Evolutionary conservation across 37 sponge, comb jelly and placozoan genomes (phyloP), one percentile per base, ranked within the genome.

Genomic region (Amphimedon queenslandica): DNA sequence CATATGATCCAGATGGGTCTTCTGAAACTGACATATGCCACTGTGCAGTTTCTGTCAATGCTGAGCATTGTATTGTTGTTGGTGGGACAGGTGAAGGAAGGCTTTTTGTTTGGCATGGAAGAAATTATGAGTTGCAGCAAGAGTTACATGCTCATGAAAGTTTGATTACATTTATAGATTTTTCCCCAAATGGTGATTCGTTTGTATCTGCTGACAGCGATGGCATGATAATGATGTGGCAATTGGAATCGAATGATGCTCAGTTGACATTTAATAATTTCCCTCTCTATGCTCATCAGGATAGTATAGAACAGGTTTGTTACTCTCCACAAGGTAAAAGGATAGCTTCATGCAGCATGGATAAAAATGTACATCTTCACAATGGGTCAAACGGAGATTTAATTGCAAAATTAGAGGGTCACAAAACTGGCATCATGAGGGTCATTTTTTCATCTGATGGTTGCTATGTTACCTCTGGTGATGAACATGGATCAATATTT

Each of bases 41-140:
- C 63, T 68, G 79, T 79, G 79, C 79, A 37, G 79, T 79, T 10
- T 79, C 79, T 4, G n/a, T n/a, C n/a, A n/a, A n/a, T n/a, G n/a
- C n/a, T n/a, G 42, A 13, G 0, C 40, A 36, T 1, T 63, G 63
- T 20, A 37, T 37, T 31, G 79, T 79, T 40, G 71, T 79, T 6
- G 79, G 79, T 1, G 79, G 79, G 1, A 79, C 79, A 0, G 70
- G 70, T 3, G 29, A 79, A 42, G 79, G 79, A 2, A 2, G 2
- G 6, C 18, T 79, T 1, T 70, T 42, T 11, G 16, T 79, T 23
- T 79, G 70, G 79, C 57, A 79, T 79, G 79, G 79, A 23, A 63
- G 69, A 39, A 67, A 31, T 4, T 31, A 53, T 2, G 20, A 0
- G 10, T 28, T 13, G 11, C 35, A 57, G 10, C 55, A 69, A 27